Base-by-base conservation (phyloP, 1,140 invertebrate genomes). In the Matsumurasca onukii region DNA sequence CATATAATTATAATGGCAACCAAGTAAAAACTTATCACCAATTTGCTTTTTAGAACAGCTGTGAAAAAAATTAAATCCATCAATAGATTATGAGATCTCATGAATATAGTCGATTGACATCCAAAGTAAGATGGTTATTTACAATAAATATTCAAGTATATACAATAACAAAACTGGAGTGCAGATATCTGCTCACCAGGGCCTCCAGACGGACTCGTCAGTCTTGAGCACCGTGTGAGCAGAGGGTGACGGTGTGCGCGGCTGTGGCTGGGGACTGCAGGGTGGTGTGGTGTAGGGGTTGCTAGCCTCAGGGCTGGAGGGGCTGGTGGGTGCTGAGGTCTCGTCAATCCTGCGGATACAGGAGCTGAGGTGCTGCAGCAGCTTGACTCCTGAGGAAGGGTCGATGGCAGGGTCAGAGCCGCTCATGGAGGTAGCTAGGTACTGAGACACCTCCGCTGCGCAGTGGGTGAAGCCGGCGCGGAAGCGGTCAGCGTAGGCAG, bases 401-500 rank as follows among this genome's bases (percentile, higher is more conserved):
- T 82, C 80, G 9, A 81, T 75, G 5, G 68, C 62, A n/a, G 79
- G 78, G 66, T 82, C 80, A 2, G 80, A 75, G 79, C 82, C 52
- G 13, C 59, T 49, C 66, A 67, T 67, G 12, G 49, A 29, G 49
- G 82, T 80, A 17, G 82, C 80, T 57, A 82, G 76, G 72, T 82
- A 85, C 61, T 83, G 81, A 68, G 79, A 80, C 17, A 81, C 78
- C 67, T 81, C 76, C 27, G 77, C 73, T 72, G 76, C 77, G 70
- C 78, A 78, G 64, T 82, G 81, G 22, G 80, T 82, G 77, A 83
- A 86, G 0, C 85, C 85, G 29, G 82, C 79, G 2, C 80, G 77
- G 77, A 83, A 86, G 66, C 84, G 81, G 74, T 82, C 82, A 39
- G 80, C 77, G 24, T 79, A 86, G 20, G 84, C 86, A 70, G 88